phyloP scores from a whole-genome alignment of 2,888 invertebrate genomes.

The Sthenelais limicola region DNA sequence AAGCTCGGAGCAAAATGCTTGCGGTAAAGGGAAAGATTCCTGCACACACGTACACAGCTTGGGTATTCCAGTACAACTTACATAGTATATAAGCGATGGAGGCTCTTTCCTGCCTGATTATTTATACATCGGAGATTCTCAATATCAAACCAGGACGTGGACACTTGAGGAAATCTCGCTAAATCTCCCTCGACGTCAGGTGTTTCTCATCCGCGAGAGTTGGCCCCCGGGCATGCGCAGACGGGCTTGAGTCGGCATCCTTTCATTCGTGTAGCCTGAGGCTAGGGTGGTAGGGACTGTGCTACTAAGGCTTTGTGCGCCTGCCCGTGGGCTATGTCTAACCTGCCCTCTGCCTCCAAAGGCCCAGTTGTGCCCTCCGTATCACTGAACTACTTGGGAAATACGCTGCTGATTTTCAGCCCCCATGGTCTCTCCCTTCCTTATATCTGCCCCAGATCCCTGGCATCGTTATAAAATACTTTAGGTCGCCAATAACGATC shows the following conservation, averaged over 20 bases:
- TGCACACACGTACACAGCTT: no score
- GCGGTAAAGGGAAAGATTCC: no score
- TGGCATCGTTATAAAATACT: no score
- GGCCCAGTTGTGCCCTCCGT: not conserved
- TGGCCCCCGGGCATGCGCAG: constrained; percentile 28
- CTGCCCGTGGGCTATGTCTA: constrained; percentile 11
- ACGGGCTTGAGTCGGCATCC: constrained; percentile 16
- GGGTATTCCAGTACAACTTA: no score
- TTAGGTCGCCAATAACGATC: no score
- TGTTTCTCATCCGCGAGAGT: constrained; percentile 36
- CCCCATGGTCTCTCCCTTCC: no score
- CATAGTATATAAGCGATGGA: no score
- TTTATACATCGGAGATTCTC: constrained; percentile 33
- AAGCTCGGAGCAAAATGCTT: no score
- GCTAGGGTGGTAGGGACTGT: not conserved
- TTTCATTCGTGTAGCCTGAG: constrained; percentile 22
- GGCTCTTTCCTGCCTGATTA: not conserved
- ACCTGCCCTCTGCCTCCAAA: constrained; percentile 10
- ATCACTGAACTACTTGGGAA: no score
- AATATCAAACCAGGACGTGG: constrained; percentile 30
- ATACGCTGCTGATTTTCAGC: no score
- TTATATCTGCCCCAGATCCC: no score
- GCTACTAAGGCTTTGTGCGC: not conserved
- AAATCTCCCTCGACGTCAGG: constrained; percentile 26
- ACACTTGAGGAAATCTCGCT: constrained; percentile 31